Evolutionary conservation across 2,888 invertebrate genomes (phyloP), one percentile per base, ranked within the genome.

Genomic region (Napeogenes inachia): DNA sequence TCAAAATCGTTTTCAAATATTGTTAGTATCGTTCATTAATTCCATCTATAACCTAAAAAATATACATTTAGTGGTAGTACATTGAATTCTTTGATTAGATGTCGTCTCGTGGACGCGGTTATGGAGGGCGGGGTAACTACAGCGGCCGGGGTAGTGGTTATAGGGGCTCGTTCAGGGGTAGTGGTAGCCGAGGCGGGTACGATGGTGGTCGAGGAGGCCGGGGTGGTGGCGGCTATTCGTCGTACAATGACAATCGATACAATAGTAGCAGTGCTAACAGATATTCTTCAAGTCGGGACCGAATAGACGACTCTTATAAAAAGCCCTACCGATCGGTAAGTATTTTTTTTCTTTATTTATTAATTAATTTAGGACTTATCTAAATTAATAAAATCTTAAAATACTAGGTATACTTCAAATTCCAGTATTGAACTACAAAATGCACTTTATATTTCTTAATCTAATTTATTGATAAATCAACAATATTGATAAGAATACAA

Each of bases 251-350:
- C 2, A 82, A 83, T 0, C 84, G 89, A 62, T 89, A 91, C 71
- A 83, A 79, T 63, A 85, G 79, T 63, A 77, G 80, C 68, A 80
- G 83, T 64, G 77, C 76, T n/a, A 83, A 78, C 66, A 78, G 88
- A 75, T 89, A 89, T 66, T 80, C 80, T 60, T 79, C 79, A 55
- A 75, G 75, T 59, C 81, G 89, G 45, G 89, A 89, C 59, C 78
- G 89, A 68, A 82, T 87, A 57, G 91, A 91, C 47, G 89, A 90
- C 53, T 82, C 89, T 0, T 91, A 89, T 68, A 91, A 91, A 73
- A 91, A 89, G 69, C 73, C 85, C 5, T 91, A 91, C 73, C 79
- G 91, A 85, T 81, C 87, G 58, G 91, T 90, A 76, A 84, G 85
- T 79, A 61, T 4, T 56, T 61, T 13, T 13, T 35, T 35, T 30